Base-by-base conservation (phyloP, 1,140 invertebrate species). In the Chymomyza costata region DNA sequence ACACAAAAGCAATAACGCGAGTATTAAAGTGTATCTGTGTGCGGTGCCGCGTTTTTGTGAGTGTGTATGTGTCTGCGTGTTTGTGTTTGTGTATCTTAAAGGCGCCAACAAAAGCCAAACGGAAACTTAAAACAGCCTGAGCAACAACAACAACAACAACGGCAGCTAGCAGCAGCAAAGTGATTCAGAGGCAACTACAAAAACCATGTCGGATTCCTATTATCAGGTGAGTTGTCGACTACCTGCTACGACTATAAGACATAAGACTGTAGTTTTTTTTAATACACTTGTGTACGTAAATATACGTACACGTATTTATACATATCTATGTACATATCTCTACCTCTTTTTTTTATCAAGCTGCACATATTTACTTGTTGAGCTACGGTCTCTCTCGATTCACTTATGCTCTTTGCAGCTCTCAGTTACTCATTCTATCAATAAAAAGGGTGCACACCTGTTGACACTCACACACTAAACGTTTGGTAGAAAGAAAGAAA, bases 201-300 rank as follows among this genome's bases (percentile, higher is more conserved):
- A 67, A 78, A 69, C 67, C 5, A 78, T 78, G 71, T 80, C 71
- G 73, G 73, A 78, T 80, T 78, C 73, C 46, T 80, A 78, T 78
- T 78, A 78, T 78, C 73, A 78, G 73, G 73, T 78, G 59, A 78
- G 73, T 57, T 25, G 40, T 17, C n/a, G 31, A 40, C 15, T 40
- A 15, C 44, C 28, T 25, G 8, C n/a, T n/a, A n/a, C n/a, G n/a
- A n/a, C n/a, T n/a, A n/a, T n/a, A n/a, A n/a, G n/a, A n/a, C n/a
- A n/a, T n/a, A n/a, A n/a, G n/a, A n/a, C n/a, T n/a, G n/a, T n/a
- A n/a, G n/a, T n/a, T n/a, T n/a, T n/a, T n/a, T n/a, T n/a, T n/a
- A n/a, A n/a, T n/a, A n/a, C n/a, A n/a, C n/a, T n/a, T n/a, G n/a
- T n/a, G n/a, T n/a, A n/a, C n/a, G n/a, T n/a, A n/a, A n/a, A n/a